phyloP scores from a whole-genome alignment of 1,140 invertebrate species.

The Neoseiulus cucumeris region DNA sequence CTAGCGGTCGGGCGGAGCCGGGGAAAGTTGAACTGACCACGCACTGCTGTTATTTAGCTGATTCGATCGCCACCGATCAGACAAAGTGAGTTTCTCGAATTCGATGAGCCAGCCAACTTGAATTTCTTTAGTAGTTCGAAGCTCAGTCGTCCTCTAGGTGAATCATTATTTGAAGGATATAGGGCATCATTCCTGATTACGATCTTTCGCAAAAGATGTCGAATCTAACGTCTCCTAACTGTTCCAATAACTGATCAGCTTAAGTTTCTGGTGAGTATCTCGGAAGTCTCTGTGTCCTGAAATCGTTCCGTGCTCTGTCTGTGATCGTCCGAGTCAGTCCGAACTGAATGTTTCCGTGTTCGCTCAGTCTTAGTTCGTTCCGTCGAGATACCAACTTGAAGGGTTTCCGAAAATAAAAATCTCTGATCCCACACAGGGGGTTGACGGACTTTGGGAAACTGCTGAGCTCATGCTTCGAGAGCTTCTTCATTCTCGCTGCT shows the following conservation, averaged over 20 bases:
- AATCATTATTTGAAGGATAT: not conserved
- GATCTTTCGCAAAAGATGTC: not conserved
- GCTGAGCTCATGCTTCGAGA: not conserved
- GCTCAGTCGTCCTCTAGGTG: not conserved
- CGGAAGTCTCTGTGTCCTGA: too few species aligned
- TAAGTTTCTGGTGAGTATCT: too few species aligned
- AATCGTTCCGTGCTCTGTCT: too few species aligned
- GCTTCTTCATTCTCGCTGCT: not conserved
- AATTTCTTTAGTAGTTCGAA: not conserved
- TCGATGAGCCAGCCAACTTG: not conserved
- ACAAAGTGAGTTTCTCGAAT: not conserved
- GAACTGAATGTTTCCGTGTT: too few species aligned
- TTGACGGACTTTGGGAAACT: slow-evolving; percentile 9
- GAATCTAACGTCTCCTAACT: too few species aligned
- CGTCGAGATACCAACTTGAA: not conserved
- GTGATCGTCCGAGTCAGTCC: too few species aligned
- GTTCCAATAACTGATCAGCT: too few species aligned
- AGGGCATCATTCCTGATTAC: not conserved
- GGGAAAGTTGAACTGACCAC: not conserved
- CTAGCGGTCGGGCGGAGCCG: not conserved
- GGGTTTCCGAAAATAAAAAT: not conserved
- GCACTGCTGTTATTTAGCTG: not conserved
- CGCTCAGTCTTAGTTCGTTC: not conserved
- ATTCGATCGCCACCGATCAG: slow-evolving; percentile 4
- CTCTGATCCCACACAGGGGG: not conserved